These are phyloP conservation scores for Aviceda subcristata DNA, from an alignment of 2,113 vertebrate genomes.

Conservation along the genomic window DNA sequence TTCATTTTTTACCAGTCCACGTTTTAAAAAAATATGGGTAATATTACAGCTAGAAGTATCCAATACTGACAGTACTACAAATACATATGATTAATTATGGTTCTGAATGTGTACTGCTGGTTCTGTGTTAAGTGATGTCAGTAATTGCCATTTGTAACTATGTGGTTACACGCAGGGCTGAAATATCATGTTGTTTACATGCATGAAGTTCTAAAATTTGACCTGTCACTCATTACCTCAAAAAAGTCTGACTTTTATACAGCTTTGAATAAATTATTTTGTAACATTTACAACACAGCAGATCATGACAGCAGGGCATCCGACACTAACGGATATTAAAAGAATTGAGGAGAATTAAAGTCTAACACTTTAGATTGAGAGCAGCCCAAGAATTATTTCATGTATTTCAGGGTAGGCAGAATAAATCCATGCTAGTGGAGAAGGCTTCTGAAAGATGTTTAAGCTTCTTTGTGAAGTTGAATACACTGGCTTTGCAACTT, in stretches of 20 bases:
- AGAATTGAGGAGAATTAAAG: background rate
- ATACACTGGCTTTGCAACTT: background rate
- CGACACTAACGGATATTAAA: background rate
- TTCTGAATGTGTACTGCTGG: background rate
- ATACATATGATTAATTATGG: background rate
- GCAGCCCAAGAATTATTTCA: background rate
- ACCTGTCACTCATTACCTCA: background rate
- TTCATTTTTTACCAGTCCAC: background rate
- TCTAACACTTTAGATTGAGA: background rate
- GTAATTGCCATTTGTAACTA: background rate
- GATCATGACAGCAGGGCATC: background rate
- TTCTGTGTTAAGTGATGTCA: background rate
- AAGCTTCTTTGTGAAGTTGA: background rate
- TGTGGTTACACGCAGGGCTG: background rate
- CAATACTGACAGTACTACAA: background rate
- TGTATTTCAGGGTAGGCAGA: background rate
- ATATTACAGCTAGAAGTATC: background rate
- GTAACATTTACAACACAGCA: background rate
- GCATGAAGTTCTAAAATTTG: background rate
- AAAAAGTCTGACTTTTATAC: background rate
- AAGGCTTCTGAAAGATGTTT: background rate
- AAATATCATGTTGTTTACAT: background rate
- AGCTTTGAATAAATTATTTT: background rate
- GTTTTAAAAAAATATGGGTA: background rate
- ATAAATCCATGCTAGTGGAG: background rate